Evolutionary conservation across 2,113 vertebrate genomes (phyloP), one percentile per base, ranked within the genome.

Genomic region (Parus major): DNA sequence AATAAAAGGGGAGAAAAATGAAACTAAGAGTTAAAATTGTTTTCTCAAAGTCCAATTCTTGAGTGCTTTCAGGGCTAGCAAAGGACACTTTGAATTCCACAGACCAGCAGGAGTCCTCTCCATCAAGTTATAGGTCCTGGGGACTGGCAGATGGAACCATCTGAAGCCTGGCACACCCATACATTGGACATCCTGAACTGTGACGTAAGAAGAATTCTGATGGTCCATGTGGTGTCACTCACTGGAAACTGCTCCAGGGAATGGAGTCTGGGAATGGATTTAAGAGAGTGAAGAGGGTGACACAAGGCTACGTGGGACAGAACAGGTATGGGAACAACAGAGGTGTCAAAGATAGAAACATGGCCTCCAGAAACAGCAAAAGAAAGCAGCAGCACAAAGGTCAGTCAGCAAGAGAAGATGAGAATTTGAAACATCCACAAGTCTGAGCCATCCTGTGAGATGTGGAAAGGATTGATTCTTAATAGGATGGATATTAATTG

Each of bases 1-100:
- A 68, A 66, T 31, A 69, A 82, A 82, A 28, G 6, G 4, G 12
- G 13, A 3, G 2, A 0, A 1, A 2, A 66, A 66, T 5, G 4
- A 33, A 89, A 60, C 11, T 18, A 29, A 22, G 35, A 81, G 17
- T 13, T 47, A 36, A 39, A 70, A 55, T 33, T 16, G 9, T 63
- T 75, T 66, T 79, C 25, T 69, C 46, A 2, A 72, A 42, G 24
- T 36, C 8, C 42, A 79, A 1, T 49, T 68, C 39, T 39, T 17
- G 5, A 47, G 69, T 36, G 39, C 3, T 47, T 95, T 69, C 21
- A 61, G 21, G 28, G 24, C 49, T 46, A 36, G 46, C 53, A 82
- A 31, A 4, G 8, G 33, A 71, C 2, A 7, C 39, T 14, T 24
- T 0, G 0, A 75, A 41, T 69, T 66, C 36, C 78, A 57, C 20